Conservation (phyloP, 2,113 vertebrate species). For the Salminus brasiliensis region DNA sequence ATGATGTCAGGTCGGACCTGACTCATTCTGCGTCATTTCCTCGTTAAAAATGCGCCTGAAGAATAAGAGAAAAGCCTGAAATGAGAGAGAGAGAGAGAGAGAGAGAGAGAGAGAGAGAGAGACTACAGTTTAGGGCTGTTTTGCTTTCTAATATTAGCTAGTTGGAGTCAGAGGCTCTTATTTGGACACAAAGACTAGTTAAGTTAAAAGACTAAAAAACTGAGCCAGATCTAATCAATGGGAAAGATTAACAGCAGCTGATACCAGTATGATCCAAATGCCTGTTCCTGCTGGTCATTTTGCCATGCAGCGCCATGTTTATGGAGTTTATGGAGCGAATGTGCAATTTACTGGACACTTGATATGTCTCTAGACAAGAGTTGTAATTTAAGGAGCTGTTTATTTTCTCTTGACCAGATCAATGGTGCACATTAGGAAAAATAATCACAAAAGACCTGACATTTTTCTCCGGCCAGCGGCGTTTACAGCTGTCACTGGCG, state of each 20-base stretch:
- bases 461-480: not conserved
- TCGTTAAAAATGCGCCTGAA: no score
- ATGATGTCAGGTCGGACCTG: conserved; percentile 13
- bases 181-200: no score
- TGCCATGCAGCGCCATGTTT: not conserved
- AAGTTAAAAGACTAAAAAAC: no score
- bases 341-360: conserved; percentile 13
- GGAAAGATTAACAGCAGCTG: not conserved
- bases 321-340: not conserved
- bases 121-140: no score
- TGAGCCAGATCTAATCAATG: no score
- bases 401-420: not conserved
- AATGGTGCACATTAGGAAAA: not conserved
- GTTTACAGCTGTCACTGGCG: not conserved
- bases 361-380: conserved; percentile 6
- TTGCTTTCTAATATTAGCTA: no score
- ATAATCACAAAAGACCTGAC: conserved; percentile 1
- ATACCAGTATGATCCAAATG: not conserved
- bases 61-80: no score
- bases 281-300: not conserved
- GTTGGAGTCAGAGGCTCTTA: no score
- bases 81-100: no score
- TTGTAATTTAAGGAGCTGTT: not conserved
- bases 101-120: no score
- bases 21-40: no score